Conservation (phyloP, 53 echinoderm and acorn worm genomes). For the Zoroaster sp. region DNA sequence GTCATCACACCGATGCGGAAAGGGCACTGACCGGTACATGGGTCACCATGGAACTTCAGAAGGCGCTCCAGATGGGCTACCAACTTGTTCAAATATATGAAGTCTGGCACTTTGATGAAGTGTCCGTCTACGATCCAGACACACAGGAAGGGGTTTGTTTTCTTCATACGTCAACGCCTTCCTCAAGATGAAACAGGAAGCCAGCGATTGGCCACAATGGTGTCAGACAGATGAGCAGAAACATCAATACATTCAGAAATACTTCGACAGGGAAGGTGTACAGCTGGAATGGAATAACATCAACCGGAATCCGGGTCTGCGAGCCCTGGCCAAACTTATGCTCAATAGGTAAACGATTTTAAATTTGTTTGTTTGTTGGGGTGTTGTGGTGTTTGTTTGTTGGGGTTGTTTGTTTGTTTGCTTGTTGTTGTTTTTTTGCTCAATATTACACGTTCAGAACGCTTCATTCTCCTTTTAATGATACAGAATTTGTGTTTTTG, state of each 20-base stretch:
- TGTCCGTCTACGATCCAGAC: conserved; percentile 12
- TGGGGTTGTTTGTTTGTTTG: too few species aligned
- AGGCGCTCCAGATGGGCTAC: conserved; percentile 47
- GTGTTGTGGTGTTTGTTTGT: too few species aligned
- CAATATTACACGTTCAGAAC: too few species aligned
- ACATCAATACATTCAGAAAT: too few species aligned
- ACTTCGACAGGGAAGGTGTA: too few species aligned
- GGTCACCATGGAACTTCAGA: conserved; percentile 48
- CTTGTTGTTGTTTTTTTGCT: too few species aligned
- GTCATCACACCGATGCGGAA: conserved; percentile 35
- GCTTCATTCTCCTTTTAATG: too few species aligned
- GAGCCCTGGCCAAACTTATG: conserved; percentile 69
- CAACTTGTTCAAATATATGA: not conserved
- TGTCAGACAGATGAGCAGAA: too few species aligned
- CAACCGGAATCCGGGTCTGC: conserved; percentile 22
- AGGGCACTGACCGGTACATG: conserved; percentile 42
- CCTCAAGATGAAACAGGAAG: conserved; percentile 56
- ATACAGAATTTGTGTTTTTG: too few species aligned
- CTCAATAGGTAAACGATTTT: conserved; percentile 48
- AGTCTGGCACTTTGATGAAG: conserved; percentile 46
- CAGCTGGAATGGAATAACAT: not conserved
- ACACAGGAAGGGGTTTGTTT: conserved; percentile 47
- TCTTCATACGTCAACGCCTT: conserved; percentile 54
- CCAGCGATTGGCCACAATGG: conserved; percentile 35
- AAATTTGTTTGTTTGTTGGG: too few species aligned